Evolutionary conservation across 2,113 vertebrate species (phyloP).

Genomic region (Boleophthalmus pectinirostris): DNA sequence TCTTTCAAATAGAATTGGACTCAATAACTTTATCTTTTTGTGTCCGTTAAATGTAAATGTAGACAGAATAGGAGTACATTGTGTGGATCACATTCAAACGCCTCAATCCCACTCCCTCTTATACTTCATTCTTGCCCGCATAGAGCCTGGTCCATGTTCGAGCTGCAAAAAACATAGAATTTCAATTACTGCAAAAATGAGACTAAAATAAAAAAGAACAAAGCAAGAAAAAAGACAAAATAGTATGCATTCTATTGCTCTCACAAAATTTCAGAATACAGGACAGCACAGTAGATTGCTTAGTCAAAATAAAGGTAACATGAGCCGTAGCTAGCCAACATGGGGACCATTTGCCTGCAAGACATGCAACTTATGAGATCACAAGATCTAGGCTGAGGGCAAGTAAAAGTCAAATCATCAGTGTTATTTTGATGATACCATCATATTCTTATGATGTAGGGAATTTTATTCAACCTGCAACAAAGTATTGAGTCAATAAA

Average conservation of each 20-base stretch:
- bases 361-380: not conserved
- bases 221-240: no score
- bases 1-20: constrained; percentile 72
- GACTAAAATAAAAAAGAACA: not conserved
- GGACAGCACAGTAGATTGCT: no score
- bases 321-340: no score
- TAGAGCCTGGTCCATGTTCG: constrained; percentile 99
- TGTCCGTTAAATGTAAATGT: constrained; percentile 73
- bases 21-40: constrained; percentile 55
- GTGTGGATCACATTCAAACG: constrained; percentile 70
- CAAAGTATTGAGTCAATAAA: no score
- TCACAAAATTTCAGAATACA: no score
- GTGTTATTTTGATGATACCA: not conserved
- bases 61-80: constrained; percentile 72
- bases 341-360: not conserved
- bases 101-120: constrained; percentile 64
- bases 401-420: not conserved
- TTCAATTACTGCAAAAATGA: not conserved
- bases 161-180: constrained; percentile 73
- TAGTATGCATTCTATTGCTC: no score
- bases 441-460: not conserved
- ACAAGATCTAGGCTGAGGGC: not conserved
- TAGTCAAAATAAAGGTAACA: no score
- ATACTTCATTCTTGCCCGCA: constrained; percentile 91
- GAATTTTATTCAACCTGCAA: no score